Evolutionary conservation across 2,797 vertebrate species (phyloP).

Genomic region (Chelidonichthys spinosus): DNA sequence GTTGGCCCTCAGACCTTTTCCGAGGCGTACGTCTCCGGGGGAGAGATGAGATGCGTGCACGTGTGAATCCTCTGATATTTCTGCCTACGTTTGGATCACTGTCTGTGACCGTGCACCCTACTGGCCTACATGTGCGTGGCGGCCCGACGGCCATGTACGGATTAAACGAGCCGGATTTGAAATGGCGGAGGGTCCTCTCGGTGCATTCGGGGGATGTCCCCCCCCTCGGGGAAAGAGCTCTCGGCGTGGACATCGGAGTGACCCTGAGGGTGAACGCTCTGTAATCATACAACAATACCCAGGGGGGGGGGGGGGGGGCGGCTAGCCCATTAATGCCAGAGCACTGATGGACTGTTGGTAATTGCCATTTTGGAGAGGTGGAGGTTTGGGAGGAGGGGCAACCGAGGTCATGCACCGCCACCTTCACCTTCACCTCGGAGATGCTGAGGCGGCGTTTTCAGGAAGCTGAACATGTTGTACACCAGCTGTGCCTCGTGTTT

Average conservation of each 20-base stretch:
- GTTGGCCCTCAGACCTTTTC: slow-evolving; percentile 56
- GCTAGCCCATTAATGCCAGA: slow-evolving; percentile 65
- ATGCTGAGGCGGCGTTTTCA: slow-evolving; percentile 60
- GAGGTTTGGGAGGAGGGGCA: slow-evolving; percentile 37
- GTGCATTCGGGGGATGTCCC: slow-evolving; percentile 28
- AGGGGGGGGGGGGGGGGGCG: slow-evolving; percentile 43
- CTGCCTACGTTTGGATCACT: slow-evolving; percentile 10
- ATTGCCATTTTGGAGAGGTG: slow-evolving; percentile 57
- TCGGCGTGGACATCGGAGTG: slow-evolving; percentile 52
- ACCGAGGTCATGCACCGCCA: slow-evolving; percentile 33
- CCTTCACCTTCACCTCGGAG: slow-evolving; percentile 37
- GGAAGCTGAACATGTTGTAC: not conserved
- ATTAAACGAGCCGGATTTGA: slow-evolving; percentile 31
- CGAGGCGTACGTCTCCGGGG: slow-evolving; percentile 13
- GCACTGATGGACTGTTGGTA: slow-evolving; percentile 69
- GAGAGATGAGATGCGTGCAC: slow-evolving; percentile 28
- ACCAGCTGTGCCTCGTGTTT: slow-evolving; percentile 14
- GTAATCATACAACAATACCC: slow-evolving; percentile 77
- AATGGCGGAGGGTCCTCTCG: slow-evolving; percentile 15
- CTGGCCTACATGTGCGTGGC: not conserved
- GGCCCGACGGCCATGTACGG: not conserved
- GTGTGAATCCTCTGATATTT: slow-evolving; percentile 25
- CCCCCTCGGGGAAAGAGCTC: slow-evolving; percentile 29
- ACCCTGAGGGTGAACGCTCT: slow-evolving; percentile 60
- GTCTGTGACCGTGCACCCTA: not conserved